Evolutionary conservation across 2,113 vertebrate species (phyloP), one percentile per base, ranked within the genome.

Genomic region (Chionomys nivalis): DNA sequence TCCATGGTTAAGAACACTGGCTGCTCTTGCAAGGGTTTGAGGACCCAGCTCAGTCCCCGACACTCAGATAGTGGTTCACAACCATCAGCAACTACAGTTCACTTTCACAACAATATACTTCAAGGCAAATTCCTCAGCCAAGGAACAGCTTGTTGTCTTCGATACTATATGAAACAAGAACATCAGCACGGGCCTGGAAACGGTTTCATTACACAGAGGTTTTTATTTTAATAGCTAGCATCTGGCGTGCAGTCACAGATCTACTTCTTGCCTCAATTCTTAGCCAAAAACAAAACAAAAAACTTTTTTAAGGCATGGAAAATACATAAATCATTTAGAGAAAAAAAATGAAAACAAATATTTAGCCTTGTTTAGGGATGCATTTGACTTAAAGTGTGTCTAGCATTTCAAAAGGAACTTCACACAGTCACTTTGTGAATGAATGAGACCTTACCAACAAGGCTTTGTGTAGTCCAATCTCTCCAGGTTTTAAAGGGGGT

Each of bases 401-500:
- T 78, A 49, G 44, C 94, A 70, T 79, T 89, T 95, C 44, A 76
- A 94, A 95, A 96, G 70, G 63, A 76, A 90, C 52, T 36, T 83
- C 79, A 31, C 68, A n/a, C 0, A 58, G 72, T 83, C 68, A 95
- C 72, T 93, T 79, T 86, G 86, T 66, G n/a, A 93, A 73, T 66
- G 28, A 90, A 94, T 75, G 49, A 44, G 73, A 93, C 96, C 97
- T 97, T 81, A 97, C 97, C 95, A 70, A 91, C 31, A 66, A 89
- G 92, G 87, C 47, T 77, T 42, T n/a, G 81, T 72, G 88, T 73
- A 81, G 92, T 82, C 90, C 87, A 73, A 16, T 0, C 86, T 83
- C 87, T 92, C 79, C 85, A 76, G 92, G 79, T 90, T 96, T 87
- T 42, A 78, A 93, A 83, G 47, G 49, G 33, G 14, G 55, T 21